Conservation (phyloP, 2,888 invertebrate species). For the Erebia aethiops region DNA sequence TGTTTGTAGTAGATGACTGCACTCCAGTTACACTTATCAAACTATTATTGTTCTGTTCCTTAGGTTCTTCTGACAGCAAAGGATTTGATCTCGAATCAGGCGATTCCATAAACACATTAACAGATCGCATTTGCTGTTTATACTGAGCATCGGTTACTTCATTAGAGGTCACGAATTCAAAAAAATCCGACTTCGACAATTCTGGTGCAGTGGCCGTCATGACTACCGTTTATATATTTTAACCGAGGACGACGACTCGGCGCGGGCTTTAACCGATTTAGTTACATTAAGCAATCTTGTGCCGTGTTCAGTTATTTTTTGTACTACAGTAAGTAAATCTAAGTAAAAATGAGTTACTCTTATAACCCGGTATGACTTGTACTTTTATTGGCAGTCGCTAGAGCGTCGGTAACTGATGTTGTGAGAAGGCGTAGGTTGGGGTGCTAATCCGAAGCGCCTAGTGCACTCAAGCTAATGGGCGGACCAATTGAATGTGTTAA, state of each 20-base stretch:
- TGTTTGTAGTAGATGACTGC: slow-evolving; percentile 56
- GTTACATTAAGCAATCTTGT: slow-evolving; percentile 53
- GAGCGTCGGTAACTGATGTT: slow-evolving; percentile 81
- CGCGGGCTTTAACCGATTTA: slow-evolving; percentile 55
- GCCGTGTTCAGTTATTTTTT: slow-evolving; percentile 58
- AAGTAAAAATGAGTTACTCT: slow-evolving; percentile 65
- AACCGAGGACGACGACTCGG: slow-evolving; percentile 73
- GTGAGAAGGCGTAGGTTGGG: slow-evolving; percentile 56
- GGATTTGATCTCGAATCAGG: slow-evolving; percentile 79
- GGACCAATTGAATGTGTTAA: slow-evolving; percentile 80
- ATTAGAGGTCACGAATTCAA: slow-evolving; percentile 93
- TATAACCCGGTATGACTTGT: slow-evolving; percentile 79
- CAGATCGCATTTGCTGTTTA: slow-evolving; percentile 86
- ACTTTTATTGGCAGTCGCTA: slow-evolving; percentile 80
- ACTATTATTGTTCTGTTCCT: slow-evolving; percentile 85
- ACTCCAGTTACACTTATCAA: slow-evolving; percentile 66
- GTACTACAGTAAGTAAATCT: slow-evolving; percentile 79
- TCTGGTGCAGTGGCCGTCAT: slow-evolving; percentile 93
- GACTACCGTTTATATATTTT: slow-evolving; percentile 86
- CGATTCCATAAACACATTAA: slow-evolving; percentile 86
- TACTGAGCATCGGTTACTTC: slow-evolving; percentile 88
- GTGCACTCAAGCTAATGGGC: slow-evolving; percentile 63
- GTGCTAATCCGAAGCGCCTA: slow-evolving; percentile 68
- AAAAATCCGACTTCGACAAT: slow-evolving; percentile 93
- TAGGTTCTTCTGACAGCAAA: slow-evolving; percentile 77